Evolutionary conservation across 2,888 invertebrate genomes (phyloP), one percentile per base, ranked within the genome.

Genomic region (Philaethria dido): DNA sequence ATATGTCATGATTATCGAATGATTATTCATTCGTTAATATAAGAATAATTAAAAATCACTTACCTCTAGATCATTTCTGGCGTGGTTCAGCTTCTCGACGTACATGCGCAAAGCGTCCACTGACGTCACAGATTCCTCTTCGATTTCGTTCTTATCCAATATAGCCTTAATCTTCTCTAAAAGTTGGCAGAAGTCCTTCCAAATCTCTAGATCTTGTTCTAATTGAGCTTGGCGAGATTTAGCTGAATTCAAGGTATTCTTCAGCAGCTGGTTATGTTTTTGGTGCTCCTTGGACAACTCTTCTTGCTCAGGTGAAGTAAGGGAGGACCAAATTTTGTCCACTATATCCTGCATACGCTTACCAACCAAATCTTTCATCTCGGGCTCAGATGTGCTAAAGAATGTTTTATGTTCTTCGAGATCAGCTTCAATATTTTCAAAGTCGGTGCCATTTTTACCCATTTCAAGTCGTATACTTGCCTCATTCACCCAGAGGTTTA

Each of bases 341-440:
- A 97, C 97, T 1, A 96, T 95, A 69, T 96, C 96, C 78, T 97
- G 96, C 81, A 97, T 96, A 68, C 95, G 94, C 73, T 96, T 96
- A 1, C 96, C 95, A 5, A 97, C 96, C 72, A 97, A 89, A 78
- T 97, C 96, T 68, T 96, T 95, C 81, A 97, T 96, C 22, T 95
- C 94, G 0, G 95, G 93, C 78, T 97, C 97, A 48, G 96, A 96
- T 70, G 95, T 94, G 54, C 89, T 90, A 83, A 97, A 97, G 94
- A 97, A 97, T 45, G 95, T 94, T 87, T 97, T 97, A 80, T 98
- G 98, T 77, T 98, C 97, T 80, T 97, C 97, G 25, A 98, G 92
- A 79, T 98, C 97, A 8, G 94, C 93, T 57, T 95, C 93, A 9
- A 98, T 95, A 74, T 97, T 97, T 76, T 97, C 96, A 79, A 97